Evolutionary conservation across 2,888 invertebrate species (phyloP), one percentile per base, ranked within the genome.

Genomic region (Noctua janthina): DNA sequence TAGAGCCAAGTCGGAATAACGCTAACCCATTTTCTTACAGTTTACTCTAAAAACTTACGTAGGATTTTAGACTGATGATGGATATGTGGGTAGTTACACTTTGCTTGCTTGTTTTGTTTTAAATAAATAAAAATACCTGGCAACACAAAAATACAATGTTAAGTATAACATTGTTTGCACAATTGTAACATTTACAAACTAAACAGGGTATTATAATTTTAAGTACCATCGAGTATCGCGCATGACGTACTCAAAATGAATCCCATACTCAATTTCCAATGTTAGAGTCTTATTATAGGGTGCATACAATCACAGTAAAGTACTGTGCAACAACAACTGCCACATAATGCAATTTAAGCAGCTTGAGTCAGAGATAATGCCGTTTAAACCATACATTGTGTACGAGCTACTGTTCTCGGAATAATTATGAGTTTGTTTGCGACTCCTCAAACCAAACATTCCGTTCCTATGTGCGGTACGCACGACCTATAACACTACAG

Each of bases 381-480:
- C 87, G 85, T 87, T 93, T 92, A 90, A 93, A 93, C 92, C 92
- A 90, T 92, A 94, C 92, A 93, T 92, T 93, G 93, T 92, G 91
- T 91, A 91, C 90, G 90, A 91, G 90, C 91, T 92, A 91, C 90
- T 91, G 91, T 95, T 95, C 95, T 92, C 89, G 88, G 94, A 95
- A 95, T 94, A 95, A 95, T 94, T 93, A 94, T 89, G 93, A 93
- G 92, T 94, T 94, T 95, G 95, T 95, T 96, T 95, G 96, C 93
- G 95, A 95, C 94, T 95, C 94, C 93, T 95, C 94, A 94, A 95
- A 95, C 94, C 95, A 95, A 95, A 95, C 94, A 95, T 94, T 94
- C 94, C 94, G 93, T 93, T 94, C 92, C 93, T 93, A 94, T 93
- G 94, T 92, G 93, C 93, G 92, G 77, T 82, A 85, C 81, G 93